Conservation (phyloP, 2,113 vertebrate species). For the Crotophaga sulcirostris region DNA sequence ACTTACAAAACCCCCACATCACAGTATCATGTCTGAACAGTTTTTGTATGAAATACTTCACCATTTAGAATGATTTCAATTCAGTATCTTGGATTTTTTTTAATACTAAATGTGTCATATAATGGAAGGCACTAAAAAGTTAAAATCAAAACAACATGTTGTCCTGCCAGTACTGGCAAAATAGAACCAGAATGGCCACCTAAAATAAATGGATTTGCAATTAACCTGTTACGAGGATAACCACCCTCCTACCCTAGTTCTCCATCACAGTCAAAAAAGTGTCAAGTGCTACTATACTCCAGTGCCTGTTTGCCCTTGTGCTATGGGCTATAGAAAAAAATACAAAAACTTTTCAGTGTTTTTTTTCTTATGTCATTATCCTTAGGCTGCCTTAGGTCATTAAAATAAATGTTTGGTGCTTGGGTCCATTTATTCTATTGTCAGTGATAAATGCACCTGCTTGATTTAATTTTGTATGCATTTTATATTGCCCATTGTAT, state of each 20-base stretch:
- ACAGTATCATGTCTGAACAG: background rate
- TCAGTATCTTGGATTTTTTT: background rate
- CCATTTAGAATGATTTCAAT: conserved; percentile 1
- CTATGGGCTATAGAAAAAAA: conserved; percentile 18
- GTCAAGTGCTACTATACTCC: conserved; percentile 19
- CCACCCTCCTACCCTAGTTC: background rate
- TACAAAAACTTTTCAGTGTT: conserved; percentile 20
- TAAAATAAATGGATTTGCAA: conserved; percentile 71
- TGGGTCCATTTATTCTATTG: conserved; percentile 73
- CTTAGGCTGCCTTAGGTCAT: conserved; percentile 64
- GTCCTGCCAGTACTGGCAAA: conserved; percentile 42
- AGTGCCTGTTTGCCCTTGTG: background rate
- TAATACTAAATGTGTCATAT: background rate
- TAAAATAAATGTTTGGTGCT: conserved; percentile 76
- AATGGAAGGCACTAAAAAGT: background rate
- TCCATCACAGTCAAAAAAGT: conserved; percentile 65
- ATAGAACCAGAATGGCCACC: conserved; percentile 51
- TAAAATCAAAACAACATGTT: conserved; percentile 16
- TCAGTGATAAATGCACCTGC: conserved; percentile 76
- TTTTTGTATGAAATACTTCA: background rate
- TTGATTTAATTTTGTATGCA: conserved; percentile 74
- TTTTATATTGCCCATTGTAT: conserved; percentile 68
- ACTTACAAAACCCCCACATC: background rate
- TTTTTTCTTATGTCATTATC: conserved; percentile 71
- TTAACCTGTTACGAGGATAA: conserved; percentile 65